Base-by-base conservation (phyloP, 2,797 vertebrate genomes). In the Scomberomorus guttatus region DNA sequence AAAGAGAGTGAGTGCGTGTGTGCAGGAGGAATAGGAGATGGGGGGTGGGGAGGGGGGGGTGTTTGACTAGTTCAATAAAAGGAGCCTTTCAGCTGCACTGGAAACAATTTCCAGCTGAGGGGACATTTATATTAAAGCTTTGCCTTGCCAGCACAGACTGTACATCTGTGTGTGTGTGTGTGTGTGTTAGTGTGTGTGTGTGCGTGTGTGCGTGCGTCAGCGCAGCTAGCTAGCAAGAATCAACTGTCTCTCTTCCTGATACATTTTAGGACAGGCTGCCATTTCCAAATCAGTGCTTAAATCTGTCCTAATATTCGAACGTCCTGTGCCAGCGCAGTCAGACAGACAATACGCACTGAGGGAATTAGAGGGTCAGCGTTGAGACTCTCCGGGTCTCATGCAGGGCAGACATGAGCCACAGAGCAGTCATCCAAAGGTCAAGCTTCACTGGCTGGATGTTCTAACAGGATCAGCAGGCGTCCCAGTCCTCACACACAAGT, bases 61-160 rank as follows among this genome's bases (percentile, higher is more conserved):
- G 77, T 90, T 89, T 89, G 87, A 91, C 87, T 82, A 64, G 82
- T 87, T 94, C 89, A 90, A 93, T 94, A 93, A 94, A 90, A 92
- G 89, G 77, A 85, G 77, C 86, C 93, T 94, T 95, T 94, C 89
- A 94, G 93, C 91, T 86, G 85, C 82, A 66, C 85, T 91, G 92
- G 91, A 94, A 93, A 93, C 93, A 94, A 94, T 94, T 95, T 95
- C 89, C 90, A 94, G 87, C 88, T 82, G 90, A 93, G 85, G 85
- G 86, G 91, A 90, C 89, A 81, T 93, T 92, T 89, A 89, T 91
- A 88, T 89, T 89, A 91, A 86, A 87, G 78, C 82, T 68, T 37
- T 13, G 55, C 72, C 66, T 60, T 79, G 78, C 82, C 70, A 80
- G 78, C 78, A 70, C 50, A 75, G 37, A 57, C 71, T 74, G 60